Conservation (phyloP, 2,113 vertebrate species). For the Gambusia affinis region DNA sequence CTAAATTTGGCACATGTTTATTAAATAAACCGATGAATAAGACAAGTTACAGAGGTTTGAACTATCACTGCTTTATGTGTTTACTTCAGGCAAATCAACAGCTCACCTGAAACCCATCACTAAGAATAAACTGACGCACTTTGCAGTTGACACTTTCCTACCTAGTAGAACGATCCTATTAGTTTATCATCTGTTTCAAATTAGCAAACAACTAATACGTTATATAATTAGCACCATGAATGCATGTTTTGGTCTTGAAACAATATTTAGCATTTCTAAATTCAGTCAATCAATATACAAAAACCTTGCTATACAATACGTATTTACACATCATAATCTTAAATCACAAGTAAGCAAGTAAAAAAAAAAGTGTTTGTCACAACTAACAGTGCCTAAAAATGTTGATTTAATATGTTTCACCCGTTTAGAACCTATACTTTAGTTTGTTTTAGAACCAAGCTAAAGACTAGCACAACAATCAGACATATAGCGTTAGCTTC, state of each 20-base stretch:
- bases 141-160: background rate
- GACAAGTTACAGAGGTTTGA: background rate
- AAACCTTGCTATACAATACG: background rate
- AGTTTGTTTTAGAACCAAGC: background rate
- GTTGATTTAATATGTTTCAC: background rate
- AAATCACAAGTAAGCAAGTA: background rate
- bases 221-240: background rate
- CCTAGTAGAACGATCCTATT: background rate
- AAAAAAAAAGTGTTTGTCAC: background rate
- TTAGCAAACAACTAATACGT: background rate
- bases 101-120: background rate
- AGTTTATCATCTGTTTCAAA: too few relatives aligned
- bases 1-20: background rate
- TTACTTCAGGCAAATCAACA: background rate
- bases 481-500: conserved; percentile 16
- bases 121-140: background rate
- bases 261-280: background rate
- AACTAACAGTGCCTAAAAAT: background rate
- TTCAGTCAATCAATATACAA: background rate
- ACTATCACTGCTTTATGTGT: background rate
- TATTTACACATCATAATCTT: background rate
- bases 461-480: conserved; percentile 17
- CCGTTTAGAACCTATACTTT: background rate
- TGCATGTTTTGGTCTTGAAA: background rate
- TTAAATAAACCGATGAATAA: background rate